Base-by-base conservation (phyloP, 2,888 invertebrate species). In the Scaeva pyrastri region DNA sequence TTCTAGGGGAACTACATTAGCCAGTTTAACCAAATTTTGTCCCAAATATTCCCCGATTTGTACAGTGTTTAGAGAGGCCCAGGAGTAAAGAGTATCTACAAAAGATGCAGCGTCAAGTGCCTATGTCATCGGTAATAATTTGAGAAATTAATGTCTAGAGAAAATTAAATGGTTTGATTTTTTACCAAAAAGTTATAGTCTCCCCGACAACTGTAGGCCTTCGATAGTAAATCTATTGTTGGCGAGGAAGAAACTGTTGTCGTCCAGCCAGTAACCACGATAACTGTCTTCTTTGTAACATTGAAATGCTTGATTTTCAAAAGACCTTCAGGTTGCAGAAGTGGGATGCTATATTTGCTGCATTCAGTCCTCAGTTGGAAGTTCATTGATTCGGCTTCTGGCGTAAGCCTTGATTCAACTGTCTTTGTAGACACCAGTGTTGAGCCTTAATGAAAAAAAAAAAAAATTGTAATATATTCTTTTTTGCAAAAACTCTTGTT, bases 1-100 rank as follows among this genome's bases (percentile, higher is more conserved):
- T 1, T 90, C 84, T 7, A 90, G 58, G 0, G 90, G 89, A 3
- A 91, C 88, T 26, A 90, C 64, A 26, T 91, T 88, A 14, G 89
- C 50, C 11, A 92, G 79, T 75, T 90, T 88, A 14, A 88, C 89
- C 62, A 92, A 62, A 3, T 90, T 91, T 10, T 86, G 74, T 0
- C 90, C 92, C 16, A 92, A 87, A 41, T 89, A 88, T 75, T 88
- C 87, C 2, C 92, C 92, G 72, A 92, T 90, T 60, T 89, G 91
- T 72, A 91, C 91, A 8, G 92, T 92, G 77, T 92, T 92, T n/a
- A 92, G 88, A 5, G 92, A 91, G 0, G 92, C 91, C 92, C 92
- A 92, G 1, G 90, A 89, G 84, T 92, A 92, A 2, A 92, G 87
- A 6, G 92, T 92, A 48, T 92, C 91, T 19, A 92, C 90, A 43